Evolutionary conservation across 2,797 vertebrate species (phyloP).

Genomic region (Brachymystax lenok): DNA sequence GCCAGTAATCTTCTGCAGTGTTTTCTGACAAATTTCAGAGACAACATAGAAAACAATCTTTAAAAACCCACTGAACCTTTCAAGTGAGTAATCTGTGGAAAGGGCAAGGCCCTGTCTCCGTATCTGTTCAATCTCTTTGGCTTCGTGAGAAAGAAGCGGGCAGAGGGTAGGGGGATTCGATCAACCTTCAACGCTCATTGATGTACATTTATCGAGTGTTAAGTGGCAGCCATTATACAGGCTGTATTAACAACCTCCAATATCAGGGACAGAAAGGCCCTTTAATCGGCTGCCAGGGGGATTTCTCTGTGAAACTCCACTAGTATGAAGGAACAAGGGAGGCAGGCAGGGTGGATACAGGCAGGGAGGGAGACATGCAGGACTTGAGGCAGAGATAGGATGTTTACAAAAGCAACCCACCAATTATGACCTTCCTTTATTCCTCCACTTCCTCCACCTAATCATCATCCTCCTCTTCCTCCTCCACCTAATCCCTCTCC

Average conservation of each 20-base stretch:
- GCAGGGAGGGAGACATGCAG: too few relatives aligned
- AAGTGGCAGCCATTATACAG: conserved; percentile 50
- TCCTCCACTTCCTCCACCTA: neutral
- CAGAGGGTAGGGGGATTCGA: conserved; percentile 6
- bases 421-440: neutral
- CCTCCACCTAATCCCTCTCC: too few relatives aligned
- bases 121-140: conserved; percentile 55
- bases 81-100: conserved; percentile 58
- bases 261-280: conserved; percentile 47
- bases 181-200: conserved; percentile 16
- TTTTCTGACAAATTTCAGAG: conserved; percentile 48
- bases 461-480: too few relatives aligned
- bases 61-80: conserved; percentile 56
- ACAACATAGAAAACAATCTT: conserved; percentile 44
- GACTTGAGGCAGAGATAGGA: too few relatives aligned
- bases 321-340: neutral
- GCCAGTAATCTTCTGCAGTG: conserved; percentile 25
- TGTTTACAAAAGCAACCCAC: neutral
- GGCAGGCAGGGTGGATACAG: neutral
- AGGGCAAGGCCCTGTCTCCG: conserved; percentile 38
- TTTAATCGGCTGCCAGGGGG: conserved; percentile 62
- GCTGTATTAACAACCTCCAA: conserved; percentile 29
- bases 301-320: conserved; percentile 32
- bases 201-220: conserved; percentile 43
- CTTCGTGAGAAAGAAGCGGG: conserved; percentile 14